These are phyloP conservation scores for Myotis myotis DNA, from an alignment of 2,797 vertebrate genomes.

Conservation along the genomic window DNA sequence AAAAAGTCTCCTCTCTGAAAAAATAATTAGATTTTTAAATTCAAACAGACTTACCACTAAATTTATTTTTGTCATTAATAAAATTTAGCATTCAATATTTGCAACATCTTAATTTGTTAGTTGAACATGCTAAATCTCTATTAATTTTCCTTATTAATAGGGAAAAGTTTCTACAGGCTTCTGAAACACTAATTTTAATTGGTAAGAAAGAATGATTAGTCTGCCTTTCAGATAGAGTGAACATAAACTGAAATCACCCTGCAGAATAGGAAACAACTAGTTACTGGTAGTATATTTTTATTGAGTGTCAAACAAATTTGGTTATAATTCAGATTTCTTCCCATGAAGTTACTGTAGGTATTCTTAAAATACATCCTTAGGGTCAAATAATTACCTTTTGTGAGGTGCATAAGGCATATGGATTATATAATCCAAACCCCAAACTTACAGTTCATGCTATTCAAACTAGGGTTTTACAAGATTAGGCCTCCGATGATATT, in stretches of 20 bases:
- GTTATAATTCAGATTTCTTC: slow-evolving; percentile 30
- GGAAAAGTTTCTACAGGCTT: slow-evolving; percentile 42
- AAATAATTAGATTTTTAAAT: slow-evolving; percentile 18
- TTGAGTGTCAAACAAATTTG: not conserved
- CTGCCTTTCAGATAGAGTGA: slow-evolving; percentile 2
- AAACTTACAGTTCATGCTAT: slow-evolving; percentile 1
- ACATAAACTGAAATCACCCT: slow-evolving; percentile 52
- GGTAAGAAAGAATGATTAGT: slow-evolving; percentile 42
- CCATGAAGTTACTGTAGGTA: not conserved
- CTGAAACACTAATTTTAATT: slow-evolving; percentile 57
- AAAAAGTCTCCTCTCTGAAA: not conserved
- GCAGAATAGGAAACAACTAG: slow-evolving; percentile 43
- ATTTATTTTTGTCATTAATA: not conserved
- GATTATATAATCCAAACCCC: not conserved
- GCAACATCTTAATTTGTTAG: slow-evolving; percentile 39
- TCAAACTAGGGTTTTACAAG: slow-evolving; percentile 20
- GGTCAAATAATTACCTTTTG: not conserved
- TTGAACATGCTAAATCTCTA: slow-evolving; percentile 65
- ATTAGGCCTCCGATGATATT: not conserved
- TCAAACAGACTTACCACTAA: not conserved
- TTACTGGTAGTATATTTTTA: not conserved
- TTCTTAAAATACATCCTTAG: not conserved
- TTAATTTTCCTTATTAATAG: slow-evolving; percentile 67
- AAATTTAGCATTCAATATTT: not conserved
- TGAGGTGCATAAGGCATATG: not conserved